Evolutionary conservation across 2,113 vertebrate species (phyloP).

Genomic region (Chloropsis hardwickii): DNA sequence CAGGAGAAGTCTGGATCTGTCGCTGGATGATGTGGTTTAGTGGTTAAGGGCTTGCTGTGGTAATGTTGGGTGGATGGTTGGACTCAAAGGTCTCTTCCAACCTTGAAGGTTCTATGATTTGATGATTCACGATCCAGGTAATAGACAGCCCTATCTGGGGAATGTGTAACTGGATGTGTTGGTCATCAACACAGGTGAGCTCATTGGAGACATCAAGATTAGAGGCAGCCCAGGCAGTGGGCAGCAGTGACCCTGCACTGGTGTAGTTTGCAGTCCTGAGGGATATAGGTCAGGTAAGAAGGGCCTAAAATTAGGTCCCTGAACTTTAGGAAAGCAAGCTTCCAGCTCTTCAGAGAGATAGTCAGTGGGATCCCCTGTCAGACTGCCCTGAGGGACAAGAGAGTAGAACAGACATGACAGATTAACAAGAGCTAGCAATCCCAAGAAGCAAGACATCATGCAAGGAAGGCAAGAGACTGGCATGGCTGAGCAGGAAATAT

Average conservation of each 20-base stretch:
- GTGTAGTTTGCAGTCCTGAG: neutral
- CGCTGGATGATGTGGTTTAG: accelerated
- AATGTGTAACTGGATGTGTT: neutral
- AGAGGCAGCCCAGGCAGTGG: neutral
- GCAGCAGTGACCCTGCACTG: neutral
- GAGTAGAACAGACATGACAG: neutral
- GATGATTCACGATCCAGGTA: neutral
- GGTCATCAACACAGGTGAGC: neutral
- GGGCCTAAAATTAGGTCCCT: neutral
- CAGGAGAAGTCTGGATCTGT: neutral
- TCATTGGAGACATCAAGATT: too few relatives aligned
- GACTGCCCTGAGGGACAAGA: neutral
- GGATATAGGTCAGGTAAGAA: too few relatives aligned
- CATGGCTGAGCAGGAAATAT: neutral
- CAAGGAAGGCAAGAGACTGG: neutral
- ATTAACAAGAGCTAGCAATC: neutral
- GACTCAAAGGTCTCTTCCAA: neutral
- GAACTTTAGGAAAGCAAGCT: neutral
- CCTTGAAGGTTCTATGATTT: neutral
- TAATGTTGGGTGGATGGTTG: too few relatives aligned
- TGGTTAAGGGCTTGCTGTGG: neutral
- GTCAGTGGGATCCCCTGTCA: neutral
- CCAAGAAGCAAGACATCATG: neutral
- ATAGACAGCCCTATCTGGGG: too few relatives aligned
- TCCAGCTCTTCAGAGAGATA: neutral